Conservation (phyloP, 37 sponge, comb jelly and placozoan species). For the Mnemiopsis leidyi region DNA sequence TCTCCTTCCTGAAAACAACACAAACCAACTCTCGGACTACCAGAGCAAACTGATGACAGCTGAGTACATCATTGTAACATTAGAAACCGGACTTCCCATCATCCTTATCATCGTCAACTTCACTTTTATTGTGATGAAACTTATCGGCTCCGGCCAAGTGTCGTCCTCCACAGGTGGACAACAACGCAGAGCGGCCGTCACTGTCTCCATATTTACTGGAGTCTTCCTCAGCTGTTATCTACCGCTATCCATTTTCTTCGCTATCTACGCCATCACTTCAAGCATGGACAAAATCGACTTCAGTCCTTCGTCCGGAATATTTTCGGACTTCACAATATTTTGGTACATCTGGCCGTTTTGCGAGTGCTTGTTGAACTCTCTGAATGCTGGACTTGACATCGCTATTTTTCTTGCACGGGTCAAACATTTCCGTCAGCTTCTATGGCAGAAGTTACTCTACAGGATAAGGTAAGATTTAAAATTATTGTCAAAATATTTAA, state of each 20-base stretch:
- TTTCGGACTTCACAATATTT: background rate
- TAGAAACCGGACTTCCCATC: background rate
- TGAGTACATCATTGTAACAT: background rate
- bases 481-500: too few relatives aligned
- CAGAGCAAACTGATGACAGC: background rate
- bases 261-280: background rate
- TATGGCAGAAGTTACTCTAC: too few relatives aligned
- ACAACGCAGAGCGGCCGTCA: background rate
- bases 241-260: background rate
- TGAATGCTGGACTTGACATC: background rate
- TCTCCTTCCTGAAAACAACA: background rate
- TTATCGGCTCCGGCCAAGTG: background rate
- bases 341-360: background rate
- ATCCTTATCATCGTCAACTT: background rate
- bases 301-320: background rate
- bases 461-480: too few relatives aligned
- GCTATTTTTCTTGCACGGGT: constrained; percentile 64
- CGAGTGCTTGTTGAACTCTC: background rate
- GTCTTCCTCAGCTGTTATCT: background rate
- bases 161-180: background rate
- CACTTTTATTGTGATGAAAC: background rate
- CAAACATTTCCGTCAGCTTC: too few relatives aligned
- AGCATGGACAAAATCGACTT: background rate
- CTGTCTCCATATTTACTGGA: background rate
- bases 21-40: background rate